Conservation (phyloP, 2,113 vertebrate species). For the Pogona vitticeps region DNA sequence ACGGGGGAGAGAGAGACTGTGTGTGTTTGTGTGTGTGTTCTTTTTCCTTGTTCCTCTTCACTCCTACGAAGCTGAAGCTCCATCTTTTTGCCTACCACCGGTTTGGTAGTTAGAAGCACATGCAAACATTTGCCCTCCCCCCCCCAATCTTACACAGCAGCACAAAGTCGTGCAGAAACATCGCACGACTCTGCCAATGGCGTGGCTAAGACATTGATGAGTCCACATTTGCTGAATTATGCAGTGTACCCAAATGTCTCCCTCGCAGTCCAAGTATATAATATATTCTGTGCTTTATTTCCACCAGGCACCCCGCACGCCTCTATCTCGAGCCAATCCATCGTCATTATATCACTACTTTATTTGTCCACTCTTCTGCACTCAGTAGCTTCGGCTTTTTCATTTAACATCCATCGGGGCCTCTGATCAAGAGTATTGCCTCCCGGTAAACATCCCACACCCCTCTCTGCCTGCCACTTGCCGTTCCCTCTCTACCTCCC, state of each 20-base stretch:
- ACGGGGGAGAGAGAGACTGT: constrained; percentile 7
- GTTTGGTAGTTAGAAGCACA: not conserved
- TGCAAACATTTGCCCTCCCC: not conserved
- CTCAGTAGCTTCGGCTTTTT: not conserved
- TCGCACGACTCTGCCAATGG: not conserved
- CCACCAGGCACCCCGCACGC: too few species aligned
- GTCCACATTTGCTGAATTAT: not conserved
- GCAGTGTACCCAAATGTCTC: not conserved
- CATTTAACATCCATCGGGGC: not conserved
- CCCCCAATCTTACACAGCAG: not conserved
- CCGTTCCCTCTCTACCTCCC: not conserved
- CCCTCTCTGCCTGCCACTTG: too few species aligned
- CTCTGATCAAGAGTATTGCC: not conserved
- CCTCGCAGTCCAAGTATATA: not conserved
- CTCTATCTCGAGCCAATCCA: not conserved
- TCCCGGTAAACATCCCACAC: not conserved
- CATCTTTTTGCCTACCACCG: not conserved
- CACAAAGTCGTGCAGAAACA: not conserved
- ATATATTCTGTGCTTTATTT: not conserved
- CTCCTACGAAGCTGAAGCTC: not conserved
- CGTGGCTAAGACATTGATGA: not conserved
- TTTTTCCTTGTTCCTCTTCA: not conserved
- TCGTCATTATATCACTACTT: not conserved
- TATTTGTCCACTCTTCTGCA: not conserved
- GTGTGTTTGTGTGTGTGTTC: too few species aligned